Evolutionary conservation across 1,140 invertebrate species (phyloP), one percentile per base, ranked within the genome.

Genomic region (Ptiloglossa arizonensis): DNA sequence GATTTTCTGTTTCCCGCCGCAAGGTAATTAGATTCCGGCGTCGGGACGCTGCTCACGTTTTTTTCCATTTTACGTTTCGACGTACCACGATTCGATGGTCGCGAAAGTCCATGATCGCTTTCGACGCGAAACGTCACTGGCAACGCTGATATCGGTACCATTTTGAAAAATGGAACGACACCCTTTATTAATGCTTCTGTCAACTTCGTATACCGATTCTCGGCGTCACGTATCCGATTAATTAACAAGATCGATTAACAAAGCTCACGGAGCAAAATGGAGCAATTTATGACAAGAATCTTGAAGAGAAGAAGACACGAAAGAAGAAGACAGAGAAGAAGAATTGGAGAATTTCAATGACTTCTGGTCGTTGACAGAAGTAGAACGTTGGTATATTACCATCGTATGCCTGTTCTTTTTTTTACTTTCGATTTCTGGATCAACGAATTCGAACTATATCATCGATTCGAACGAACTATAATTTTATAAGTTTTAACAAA

Each of bases 11-110:
- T 71, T 54, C 38, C 54, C 32, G 15, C 8, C 4, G 2, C 24
- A 11, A 11, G 8, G 56, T 71, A 71, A 77, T 77, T 62, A 77
- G 57, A 77, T 77, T 71, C 57, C 35, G 52, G 35, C 35, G 35
- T 52, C 38, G 32, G 27, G 68, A 71, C 46, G 24, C 57, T 19
- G 35, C 35, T 77, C 74, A 35, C 67, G 74, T 71, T 41, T 54
- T n/a, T 41, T 44, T 17, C 44, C 22, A 8, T 50, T 77, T 77
- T 69, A 60, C 35, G 24, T 48, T 46, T 48, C 54, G 63, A 68
- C 29, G 54, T 68, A 63, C 22, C 5, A 15, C 64, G 50, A 57
- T 32, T n/a, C 24, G 44, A 60, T 19, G 5, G 22, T 56, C 44
- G 29, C 35, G 27, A 52, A 62, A 38, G 32, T 41, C 50, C n/a